Percentiles rank a stretch among this genome's conserved stretches.
These are phyloP conservation scores for Microtus pennsylvanicus DNA, from an alignment of 2,113 vertebrate species.

Conservation along the genomic window DNA sequence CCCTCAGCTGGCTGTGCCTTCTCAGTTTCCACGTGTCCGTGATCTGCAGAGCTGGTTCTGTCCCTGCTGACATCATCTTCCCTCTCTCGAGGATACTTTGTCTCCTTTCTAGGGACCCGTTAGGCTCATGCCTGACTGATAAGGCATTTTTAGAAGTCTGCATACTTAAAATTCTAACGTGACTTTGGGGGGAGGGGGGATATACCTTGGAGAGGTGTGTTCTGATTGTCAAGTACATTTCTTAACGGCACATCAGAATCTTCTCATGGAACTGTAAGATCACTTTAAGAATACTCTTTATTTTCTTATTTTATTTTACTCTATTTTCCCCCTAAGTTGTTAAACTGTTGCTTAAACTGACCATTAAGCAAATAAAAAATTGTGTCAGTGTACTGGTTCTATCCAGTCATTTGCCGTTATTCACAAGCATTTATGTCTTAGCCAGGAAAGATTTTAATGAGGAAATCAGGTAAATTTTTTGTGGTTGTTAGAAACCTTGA, in stretches of 20 bases:
- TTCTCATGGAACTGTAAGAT: conserved; percentile 4
- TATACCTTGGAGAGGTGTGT: not conserved
- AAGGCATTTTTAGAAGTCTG: conserved; percentile 36
- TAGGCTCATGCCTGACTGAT: not conserved
- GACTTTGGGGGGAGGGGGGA: not conserved
- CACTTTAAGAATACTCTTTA: conserved; percentile 9
- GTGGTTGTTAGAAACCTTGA: not conserved
- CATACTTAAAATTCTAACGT: conserved; percentile 50
- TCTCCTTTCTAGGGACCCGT: not conserved
- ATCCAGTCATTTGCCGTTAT: not conserved
- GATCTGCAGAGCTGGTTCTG: too few species aligned
- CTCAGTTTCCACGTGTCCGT: not conserved
- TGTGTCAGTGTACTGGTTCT: not conserved
- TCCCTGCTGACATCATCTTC: not conserved
- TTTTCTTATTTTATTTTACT: conserved; percentile 51
- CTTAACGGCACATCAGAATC: not conserved
- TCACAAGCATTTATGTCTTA: conserved; percentile 10
- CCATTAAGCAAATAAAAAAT: conserved; percentile 45
- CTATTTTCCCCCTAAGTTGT: not conserved
- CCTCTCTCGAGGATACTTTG: not conserved
- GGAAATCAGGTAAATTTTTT: not conserved
- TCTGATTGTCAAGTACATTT: conserved; percentile 50
- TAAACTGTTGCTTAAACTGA: conserved; percentile 22
- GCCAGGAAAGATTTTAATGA: not conserved
- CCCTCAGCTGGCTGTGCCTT: too few species aligned